phyloP scores from a whole-genome alignment of 92 coral and sea anemone species.

The Zoanthus solanderi region DNA sequence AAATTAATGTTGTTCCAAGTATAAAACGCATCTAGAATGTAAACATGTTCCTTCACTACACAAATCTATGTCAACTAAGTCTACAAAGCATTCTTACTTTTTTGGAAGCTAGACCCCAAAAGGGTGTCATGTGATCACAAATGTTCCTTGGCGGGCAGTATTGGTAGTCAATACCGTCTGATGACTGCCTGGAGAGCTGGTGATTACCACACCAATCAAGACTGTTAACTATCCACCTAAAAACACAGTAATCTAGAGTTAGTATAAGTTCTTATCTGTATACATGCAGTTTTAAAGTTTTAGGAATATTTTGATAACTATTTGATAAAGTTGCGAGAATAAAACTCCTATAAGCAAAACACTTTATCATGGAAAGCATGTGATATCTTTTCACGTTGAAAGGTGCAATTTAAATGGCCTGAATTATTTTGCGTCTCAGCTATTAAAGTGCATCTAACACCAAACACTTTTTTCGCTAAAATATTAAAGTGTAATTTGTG shows the following conservation, averaged over 20 bases:
- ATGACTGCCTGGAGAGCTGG: slow-evolving; percentile 33
- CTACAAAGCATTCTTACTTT: slow-evolving; percentile 40
- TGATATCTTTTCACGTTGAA: too few species aligned
- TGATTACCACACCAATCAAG: slow-evolving; percentile 66
- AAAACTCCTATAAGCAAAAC: too few species aligned
- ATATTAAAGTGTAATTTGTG: too few species aligned
- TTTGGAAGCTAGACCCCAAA: slow-evolving; percentile 72
- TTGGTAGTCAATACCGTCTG: slow-evolving; percentile 72
- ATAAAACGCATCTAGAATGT: background rate
- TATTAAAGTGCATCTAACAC: too few species aligned
- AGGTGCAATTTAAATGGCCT: too few species aligned
- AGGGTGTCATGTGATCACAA: slow-evolving; percentile 56
- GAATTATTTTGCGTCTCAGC: too few species aligned
- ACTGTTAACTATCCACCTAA: slow-evolving; percentile 60
- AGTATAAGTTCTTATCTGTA: background rate
- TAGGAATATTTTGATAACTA: too few species aligned
- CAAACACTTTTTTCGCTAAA: too few species aligned
- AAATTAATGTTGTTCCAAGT: slow-evolving; percentile 10
- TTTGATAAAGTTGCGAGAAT: too few species aligned
- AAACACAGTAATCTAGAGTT: background rate
- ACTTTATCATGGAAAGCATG: too few species aligned
- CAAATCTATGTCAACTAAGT: background rate
- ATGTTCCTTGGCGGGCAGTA: slow-evolving; percentile 49
- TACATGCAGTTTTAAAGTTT: too few species aligned
- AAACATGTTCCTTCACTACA: background rate